phyloP scores from a whole-genome alignment of 2,113 vertebrate genomes.

The Promerops cafer region DNA sequence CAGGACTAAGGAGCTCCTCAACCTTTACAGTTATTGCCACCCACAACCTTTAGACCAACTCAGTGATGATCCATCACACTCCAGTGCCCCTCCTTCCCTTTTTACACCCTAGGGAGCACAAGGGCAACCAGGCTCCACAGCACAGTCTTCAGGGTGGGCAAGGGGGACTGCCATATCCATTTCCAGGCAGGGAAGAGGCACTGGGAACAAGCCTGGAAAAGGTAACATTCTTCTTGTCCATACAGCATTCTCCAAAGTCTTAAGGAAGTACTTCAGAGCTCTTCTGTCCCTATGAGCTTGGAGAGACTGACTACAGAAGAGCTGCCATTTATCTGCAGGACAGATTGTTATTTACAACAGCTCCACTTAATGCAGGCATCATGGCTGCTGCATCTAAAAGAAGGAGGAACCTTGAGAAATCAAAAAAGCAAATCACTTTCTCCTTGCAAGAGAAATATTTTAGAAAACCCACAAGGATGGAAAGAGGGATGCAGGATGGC shows the following conservation, averaged over 20 bases:
- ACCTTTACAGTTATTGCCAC: background rate
- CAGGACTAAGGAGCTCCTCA: background rate
- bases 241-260: background rate
- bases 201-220: background rate
- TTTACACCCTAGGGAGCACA: background rate
- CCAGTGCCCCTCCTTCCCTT: background rate
- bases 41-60: background rate
- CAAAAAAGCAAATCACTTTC: conserved; percentile 43
- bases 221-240: background rate
- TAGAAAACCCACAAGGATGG: background rate
- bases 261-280: background rate
- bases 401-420: background rate
- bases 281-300: background rate
- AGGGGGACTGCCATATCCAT: fast-evolving
- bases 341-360: conserved; percentile 37
- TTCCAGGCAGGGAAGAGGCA: background rate
- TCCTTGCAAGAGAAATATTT: background rate
- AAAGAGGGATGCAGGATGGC: background rate
- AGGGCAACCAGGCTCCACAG: background rate
- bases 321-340: conserved; percentile 25
- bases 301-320: background rate
- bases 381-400: background rate
- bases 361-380: conserved; percentile 5
- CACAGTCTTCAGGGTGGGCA: background rate
- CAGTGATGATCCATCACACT: fast-evolving